A percentile compares a stretch with the other conserved stretches of the same genome.
Evolutionary conservation across 2,888 invertebrate genomes (phyloP).

Genomic region (Aethes cnicana): DNA sequence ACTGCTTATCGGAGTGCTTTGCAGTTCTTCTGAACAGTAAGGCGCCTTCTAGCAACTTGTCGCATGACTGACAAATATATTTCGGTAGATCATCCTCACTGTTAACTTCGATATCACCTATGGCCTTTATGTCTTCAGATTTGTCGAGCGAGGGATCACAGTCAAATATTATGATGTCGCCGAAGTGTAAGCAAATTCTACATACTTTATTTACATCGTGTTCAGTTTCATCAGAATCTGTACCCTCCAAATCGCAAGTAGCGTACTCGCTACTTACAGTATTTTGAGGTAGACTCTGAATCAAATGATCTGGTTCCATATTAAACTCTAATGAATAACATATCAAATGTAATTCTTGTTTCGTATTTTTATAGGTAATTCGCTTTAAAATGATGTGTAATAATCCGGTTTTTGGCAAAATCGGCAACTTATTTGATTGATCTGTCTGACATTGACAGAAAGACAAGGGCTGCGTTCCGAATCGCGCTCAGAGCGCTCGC

Average conservation of each 20-base stretch:
- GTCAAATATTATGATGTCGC: conserved; percentile 16
- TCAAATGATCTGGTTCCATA: conserved; percentile 3
- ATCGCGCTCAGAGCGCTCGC: too few species aligned
- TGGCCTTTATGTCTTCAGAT: conserved; percentile 5
- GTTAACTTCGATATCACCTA: conserved; percentile 14
- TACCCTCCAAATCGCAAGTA: not conserved
- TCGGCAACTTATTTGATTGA: too few species aligned
- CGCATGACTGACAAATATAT: conserved; percentile 28
- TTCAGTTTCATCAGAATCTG: not conserved
- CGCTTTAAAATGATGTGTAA: too few species aligned
- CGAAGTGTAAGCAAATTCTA: conserved; percentile 14
- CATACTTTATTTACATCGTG: conserved; percentile 2
- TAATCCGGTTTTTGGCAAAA: too few species aligned
- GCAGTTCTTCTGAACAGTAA: conserved; percentile 31
- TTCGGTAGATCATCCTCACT: conserved; percentile 24
- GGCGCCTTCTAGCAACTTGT: conserved; percentile 28
- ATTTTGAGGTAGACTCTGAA: not conserved
- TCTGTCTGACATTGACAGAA: too few species aligned
- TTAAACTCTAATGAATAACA: not conserved
- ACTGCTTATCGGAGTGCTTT: conserved; percentile 22
- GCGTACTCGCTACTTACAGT: not conserved
- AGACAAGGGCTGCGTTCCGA: too few species aligned
- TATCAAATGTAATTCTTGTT: too few species aligned
- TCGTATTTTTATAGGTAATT: too few species aligned
- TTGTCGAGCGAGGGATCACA: not conserved